Conservation (phyloP, 2,797 vertebrate genomes). For the Poecilia velifera region DNA sequence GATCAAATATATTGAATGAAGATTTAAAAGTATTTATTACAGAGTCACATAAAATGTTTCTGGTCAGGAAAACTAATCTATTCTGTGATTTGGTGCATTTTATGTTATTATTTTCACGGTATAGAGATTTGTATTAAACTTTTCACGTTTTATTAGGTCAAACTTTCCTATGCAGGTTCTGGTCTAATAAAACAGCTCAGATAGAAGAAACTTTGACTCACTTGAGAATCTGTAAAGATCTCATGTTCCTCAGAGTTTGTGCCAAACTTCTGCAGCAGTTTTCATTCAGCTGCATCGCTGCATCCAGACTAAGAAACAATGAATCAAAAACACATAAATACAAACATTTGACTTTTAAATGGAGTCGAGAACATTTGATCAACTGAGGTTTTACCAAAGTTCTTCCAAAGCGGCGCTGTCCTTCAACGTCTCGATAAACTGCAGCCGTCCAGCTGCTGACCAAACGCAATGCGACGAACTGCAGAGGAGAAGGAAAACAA, state of each 20-base stretch:
- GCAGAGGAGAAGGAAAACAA: conserved; percentile 18
- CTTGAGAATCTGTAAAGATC: conserved; percentile 78
- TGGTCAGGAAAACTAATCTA: background rate
- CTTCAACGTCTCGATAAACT: conserved; percentile 64
- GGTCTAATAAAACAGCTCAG: background rate
- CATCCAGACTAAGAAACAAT: conserved; percentile 77
- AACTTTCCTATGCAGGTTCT: background rate
- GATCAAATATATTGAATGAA: background rate
- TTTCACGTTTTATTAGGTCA: background rate
- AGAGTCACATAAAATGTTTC: no score
- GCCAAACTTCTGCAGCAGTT: conserved; percentile 63
- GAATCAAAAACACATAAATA: background rate
- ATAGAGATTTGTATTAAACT: background rate
- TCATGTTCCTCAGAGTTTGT: conserved; percentile 65
- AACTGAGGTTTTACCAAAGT: conserved; percentile 66
- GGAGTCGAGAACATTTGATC: background rate
- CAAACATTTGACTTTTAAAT: background rate
- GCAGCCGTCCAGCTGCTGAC: conserved; percentile 48
- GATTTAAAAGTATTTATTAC: background rate
- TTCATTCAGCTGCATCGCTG: conserved; percentile 67
- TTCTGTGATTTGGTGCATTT: background rate
- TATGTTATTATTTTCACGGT: background rate
- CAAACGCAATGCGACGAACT: conserved; percentile 75
- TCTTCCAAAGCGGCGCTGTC: conserved; percentile 63
- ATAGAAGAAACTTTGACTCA: conserved; percentile 69